Evolutionary conservation across 1,140 invertebrate genomes (phyloP), one percentile per base, ranked within the genome.

Genomic region (Caligus rogercresseyi): DNA sequence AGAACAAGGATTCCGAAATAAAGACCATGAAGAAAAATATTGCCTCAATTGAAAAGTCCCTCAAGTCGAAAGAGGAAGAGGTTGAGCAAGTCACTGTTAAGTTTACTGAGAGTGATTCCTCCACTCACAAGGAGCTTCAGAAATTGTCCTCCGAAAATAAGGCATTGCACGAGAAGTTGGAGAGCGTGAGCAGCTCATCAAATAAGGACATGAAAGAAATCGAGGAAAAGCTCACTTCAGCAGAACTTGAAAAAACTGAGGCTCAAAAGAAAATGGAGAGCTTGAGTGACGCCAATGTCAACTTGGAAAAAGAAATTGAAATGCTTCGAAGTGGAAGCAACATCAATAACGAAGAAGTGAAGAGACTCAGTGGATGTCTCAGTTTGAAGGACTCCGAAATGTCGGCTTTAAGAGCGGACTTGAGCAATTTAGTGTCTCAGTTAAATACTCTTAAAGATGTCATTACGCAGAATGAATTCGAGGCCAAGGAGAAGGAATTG

Each of bases 301-400:
- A 55, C 1, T 54, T 63, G 54, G 52, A 63, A 26, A 25, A 18
- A 54, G 61, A 63, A 55, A 16, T 55, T n/a, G 19, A 59, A 23
- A 55, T 15, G 1, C 25, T 19, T 52, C 15, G 25, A 24, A 51
- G 25, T 2, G n/a, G 43, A n/a, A 21, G 19, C 20, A 54, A 56
- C 56, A 56, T 14, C 3, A 21, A 54, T n/a, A 63, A 15, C 16
- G 53, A 56, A 19, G 61, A 63, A 53, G 43, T 62, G 19, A 62
- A 62, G 60, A 20, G 52, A 24, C 25, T 54, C 11, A 62, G 31
- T 24, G 52, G 52, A 60, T 21, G 16, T n/a, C 11, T 62, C 11
- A 62, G 24, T 16, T 57, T 19, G 3, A 63, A 63, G 13, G 53
- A 59, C 25, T 55, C 52, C 15, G 61, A 62, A 53, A 14, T 60